Percentiles rank a stretch among this genome's conserved stretches.
phyloP scores from a whole-genome alignment of 2,797 vertebrate species.

The Rhinogobio ventralis region DNA sequence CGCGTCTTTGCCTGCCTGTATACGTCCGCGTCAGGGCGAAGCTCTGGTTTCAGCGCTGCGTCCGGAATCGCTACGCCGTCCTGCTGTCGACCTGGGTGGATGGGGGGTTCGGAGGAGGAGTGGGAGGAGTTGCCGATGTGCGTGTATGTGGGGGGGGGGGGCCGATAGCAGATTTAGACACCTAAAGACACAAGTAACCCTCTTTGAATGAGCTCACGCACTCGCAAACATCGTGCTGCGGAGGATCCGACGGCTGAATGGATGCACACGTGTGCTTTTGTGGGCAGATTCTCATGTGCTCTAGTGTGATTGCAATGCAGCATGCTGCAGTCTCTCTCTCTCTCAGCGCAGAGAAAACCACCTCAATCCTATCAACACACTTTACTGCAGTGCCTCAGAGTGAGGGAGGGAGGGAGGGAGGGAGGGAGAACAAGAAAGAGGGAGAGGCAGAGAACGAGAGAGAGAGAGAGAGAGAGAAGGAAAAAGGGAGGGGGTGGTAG shows the following conservation, averaged over 20 bases:
- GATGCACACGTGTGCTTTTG: constrained; percentile 46
- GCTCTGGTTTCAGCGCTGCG: constrained; percentile 35
- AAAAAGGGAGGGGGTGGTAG: constrained; percentile 26
- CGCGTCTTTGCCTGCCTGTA: not conserved
- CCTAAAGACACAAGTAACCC: constrained; percentile 51
- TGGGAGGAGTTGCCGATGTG: constrained; percentile 57
- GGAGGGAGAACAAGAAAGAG: constrained; percentile 40
- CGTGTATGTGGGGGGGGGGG: constrained; percentile 11
- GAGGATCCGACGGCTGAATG: constrained; percentile 42
- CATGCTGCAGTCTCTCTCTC: constrained; percentile 57
- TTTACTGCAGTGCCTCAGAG: constrained; percentile 81
- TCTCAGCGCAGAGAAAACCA: constrained; percentile 47
- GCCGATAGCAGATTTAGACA: constrained; percentile 34
- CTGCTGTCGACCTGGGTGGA: constrained; percentile 50
- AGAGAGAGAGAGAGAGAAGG: constrained; percentile 32
- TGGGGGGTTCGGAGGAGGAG: constrained; percentile 27
- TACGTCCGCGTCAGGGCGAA: constrained; percentile 10
- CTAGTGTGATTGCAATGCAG: constrained; percentile 56
- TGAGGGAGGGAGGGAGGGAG: constrained; percentile 45
- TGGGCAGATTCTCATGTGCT: constrained; percentile 53
- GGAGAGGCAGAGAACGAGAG: constrained; percentile 37
- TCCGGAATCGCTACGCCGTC: constrained; percentile 48
- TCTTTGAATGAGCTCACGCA: constrained; percentile 45
- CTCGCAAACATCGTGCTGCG: constrained; percentile 53
- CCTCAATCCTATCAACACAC: constrained; percentile 75